Evolutionary conservation across 2,888 invertebrate species (phyloP), one percentile per base, ranked within the genome.

Genomic region (Lomographa bimaculata): DNA sequence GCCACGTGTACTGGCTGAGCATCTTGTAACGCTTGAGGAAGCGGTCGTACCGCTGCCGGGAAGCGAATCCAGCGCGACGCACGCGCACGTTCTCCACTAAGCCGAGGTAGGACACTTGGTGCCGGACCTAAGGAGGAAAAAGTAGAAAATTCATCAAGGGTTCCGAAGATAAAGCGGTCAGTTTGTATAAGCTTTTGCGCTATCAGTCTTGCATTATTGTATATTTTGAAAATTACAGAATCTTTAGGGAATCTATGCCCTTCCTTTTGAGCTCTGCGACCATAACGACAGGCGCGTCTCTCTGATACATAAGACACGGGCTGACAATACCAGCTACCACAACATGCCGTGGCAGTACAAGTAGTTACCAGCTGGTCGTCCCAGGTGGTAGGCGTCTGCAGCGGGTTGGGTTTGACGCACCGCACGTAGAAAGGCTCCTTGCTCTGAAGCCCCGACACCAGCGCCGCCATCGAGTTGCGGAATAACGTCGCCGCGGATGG

Each of bases 371-470:
- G 91, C 70, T 95, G 94, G 6, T 94, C 93, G 74, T 98, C 97
- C 84, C 98, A 98, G 20, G 93, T 89, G 19, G 92, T 91, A 0
- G 98, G 93, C 18, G 96, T 94, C 89, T 99, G 99, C 33, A 95
- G 91, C 63, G 98, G 97, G 82, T 98, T 99, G 11, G 99, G 99
- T 70, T 99, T 99, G 67, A 99, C 94, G 79, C 99, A 99, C 42
- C 99, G 93, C 50, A 99, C 96, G 87, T 99, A 99, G 89, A 97
- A 97, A 0, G 98, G 98, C 73, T 97, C 97, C 89, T 98, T 99
- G 76, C 93, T 95, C 24, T 94, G 93, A 54, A 99, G 89, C 21
- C 97, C 98, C 35, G 94, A 90, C 19, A 98, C 97, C 39, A 99
- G 90, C 24, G 96, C 93, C 10, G 95, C 85, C 96, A 99, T 99